A percentile compares a stretch with the other conserved stretches of the same genome.
These are phyloP conservation scores for Larimichthys crocea DNA, from an alignment of 2,113 vertebrate species.

Conservation along the genomic window DNA sequence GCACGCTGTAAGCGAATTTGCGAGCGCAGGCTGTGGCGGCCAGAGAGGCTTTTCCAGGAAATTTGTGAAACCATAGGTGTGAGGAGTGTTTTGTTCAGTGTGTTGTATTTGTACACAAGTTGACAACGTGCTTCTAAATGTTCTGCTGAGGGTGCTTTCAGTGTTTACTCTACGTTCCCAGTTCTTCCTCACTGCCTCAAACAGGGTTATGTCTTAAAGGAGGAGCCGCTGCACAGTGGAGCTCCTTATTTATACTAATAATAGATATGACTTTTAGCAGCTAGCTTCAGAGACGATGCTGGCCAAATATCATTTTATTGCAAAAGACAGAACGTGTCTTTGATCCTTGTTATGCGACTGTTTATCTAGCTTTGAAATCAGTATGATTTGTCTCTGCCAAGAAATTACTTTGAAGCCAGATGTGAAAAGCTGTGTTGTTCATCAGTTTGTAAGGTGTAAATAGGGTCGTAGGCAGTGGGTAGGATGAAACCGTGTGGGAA, in stretches of 20 bases:
- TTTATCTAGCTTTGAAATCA: conserved; percentile 19
- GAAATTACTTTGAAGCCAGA: conserved; percentile 33
- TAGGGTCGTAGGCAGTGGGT: conserved; percentile 19
- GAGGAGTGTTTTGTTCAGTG: conserved; percentile 42
- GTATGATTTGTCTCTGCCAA: neutral
- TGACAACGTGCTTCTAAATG: conserved; percentile 45
- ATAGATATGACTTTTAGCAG: conserved; percentile 40
- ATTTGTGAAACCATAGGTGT: conserved; percentile 50
- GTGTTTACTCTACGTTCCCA: conserved; percentile 17
- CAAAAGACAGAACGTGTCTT: conserved; percentile 10
- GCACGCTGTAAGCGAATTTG: conserved; percentile 55
- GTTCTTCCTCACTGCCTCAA: conserved; percentile 1
- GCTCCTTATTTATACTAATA: conserved; percentile 45
- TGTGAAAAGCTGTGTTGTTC: conserved; percentile 36
- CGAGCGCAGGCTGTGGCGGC: conserved; percentile 24
- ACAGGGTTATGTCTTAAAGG: conserved; percentile 14
- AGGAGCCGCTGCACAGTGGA: conserved; percentile 1
- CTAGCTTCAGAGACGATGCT: conserved; percentile 1
- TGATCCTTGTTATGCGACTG: conserved; percentile 27
- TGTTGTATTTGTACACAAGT: conserved; percentile 37
- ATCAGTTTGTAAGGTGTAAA: conserved; percentile 48
- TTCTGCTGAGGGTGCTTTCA: conserved; percentile 1
- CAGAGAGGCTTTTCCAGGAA: conserved; percentile 45
- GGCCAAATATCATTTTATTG: conserved; percentile 2
- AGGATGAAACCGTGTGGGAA: conserved; percentile 35